These are phyloP conservation scores for Verasper variegatus DNA, from an alignment of 2,113 vertebrate species.

Conservation along the genomic window DNA sequence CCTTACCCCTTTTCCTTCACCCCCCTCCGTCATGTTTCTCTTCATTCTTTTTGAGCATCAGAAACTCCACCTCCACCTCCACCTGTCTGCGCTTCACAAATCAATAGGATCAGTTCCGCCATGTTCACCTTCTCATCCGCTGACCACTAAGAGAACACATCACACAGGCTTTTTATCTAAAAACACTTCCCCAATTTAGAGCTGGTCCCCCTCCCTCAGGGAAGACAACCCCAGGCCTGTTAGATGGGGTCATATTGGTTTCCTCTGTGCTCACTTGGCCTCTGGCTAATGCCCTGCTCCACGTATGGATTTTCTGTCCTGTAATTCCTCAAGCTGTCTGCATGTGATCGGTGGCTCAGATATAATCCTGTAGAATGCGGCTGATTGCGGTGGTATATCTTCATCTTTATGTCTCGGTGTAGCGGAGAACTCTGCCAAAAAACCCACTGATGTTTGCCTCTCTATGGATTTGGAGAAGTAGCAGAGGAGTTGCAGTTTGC, in stretches of 20 bases:
- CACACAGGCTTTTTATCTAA: slow-evolving; percentile 35
- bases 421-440: slow-evolving; percentile 53
- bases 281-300: slow-evolving; percentile 57
- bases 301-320: slow-evolving; percentile 76
- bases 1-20: slow-evolving; percentile 50
- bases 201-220: slow-evolving; percentile 40
- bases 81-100: slow-evolving; percentile 40
- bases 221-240: slow-evolving; percentile 52
- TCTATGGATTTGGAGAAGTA: slow-evolving; percentile 54
- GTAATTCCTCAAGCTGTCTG: slow-evolving; percentile 69
- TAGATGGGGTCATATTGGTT: slow-evolving; percentile 62
- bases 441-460: slow-evolving; percentile 33
- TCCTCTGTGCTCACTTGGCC: slow-evolving; percentile 55
- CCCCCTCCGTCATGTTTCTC: slow-evolving; percentile 26
- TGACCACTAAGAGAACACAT: slow-evolving; percentile 55
- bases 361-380: slow-evolving; percentile 64
- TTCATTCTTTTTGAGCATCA: slow-evolving; percentile 19
- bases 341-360: slow-evolving; percentile 73
- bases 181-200: slow-evolving; percentile 62
- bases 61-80: slow-evolving; percentile 31
- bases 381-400: slow-evolving; percentile 70
- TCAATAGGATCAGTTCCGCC: slow-evolving; percentile 60
- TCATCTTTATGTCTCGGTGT: slow-evolving; percentile 66
- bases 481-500: slow-evolving; percentile 51
- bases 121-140: slow-evolving; percentile 54